Evolutionary conservation across 2,113 vertebrate genomes (phyloP), one percentile per base, ranked within the genome.

Genomic region (Cyanocitta stelleri): DNA sequence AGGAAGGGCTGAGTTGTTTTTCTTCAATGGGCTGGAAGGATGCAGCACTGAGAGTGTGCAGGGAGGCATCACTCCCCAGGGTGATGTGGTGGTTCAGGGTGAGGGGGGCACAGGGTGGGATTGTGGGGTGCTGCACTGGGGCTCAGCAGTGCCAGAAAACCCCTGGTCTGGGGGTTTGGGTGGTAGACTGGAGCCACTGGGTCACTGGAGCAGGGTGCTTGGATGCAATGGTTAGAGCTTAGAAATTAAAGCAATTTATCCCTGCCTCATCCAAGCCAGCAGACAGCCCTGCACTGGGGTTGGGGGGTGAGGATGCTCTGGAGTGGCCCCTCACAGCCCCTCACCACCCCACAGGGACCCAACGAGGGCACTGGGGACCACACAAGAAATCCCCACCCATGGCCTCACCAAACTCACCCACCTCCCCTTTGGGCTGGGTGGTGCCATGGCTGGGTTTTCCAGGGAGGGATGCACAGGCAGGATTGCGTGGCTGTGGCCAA

Each of bases 221-320:
- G 72, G 16, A 29, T 58, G 13, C 58, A 52, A 7, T 6, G n/a
- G 23, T 49, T 51, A 39, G 24, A 33, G 21, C 5, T 51, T 56
- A 75, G n/a, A 29, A 81, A 73, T 49, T 5, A 41, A 30, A 81
- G 26, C 11, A 24, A n/a, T 56, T 77, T 66, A 74, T 33, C 11
- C 12, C 6, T 8, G 7, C 1, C 26, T 10, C n/a, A 30, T 4
- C 21, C 63, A 30, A 26, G n/a, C 16, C 22, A 12, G 71, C 76
- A 64, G 51, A 41, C 3, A 37, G 6, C 75, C 59, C 44, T 4
- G 4, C 2, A 0, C 19, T 1, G 0, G 72, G 39, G 5, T 1
- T 75, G 11, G 16, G 32, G 54, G 66, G 4, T 20, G 66, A 77
- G 11, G n/a, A n/a, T 24, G 52, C 72, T 71, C 41, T 3, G 3